Conservation (phyloP, 2,888 invertebrate genomes). For the Emesis castigata region DNA sequence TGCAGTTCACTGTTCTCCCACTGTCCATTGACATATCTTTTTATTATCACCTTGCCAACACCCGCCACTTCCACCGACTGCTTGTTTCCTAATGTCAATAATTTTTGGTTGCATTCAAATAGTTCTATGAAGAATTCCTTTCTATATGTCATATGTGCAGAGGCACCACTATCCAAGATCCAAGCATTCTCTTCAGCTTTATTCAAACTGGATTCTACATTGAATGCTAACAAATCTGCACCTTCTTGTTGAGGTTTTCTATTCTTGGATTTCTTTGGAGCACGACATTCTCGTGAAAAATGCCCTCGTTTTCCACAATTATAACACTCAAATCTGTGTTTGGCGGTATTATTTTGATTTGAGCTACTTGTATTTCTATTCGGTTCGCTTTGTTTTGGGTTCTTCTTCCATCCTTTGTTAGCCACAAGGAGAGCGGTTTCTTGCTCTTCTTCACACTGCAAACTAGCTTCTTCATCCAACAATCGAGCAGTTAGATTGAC, state of each 20-base stretch:
- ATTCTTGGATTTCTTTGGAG: slow-evolving; percentile 41
- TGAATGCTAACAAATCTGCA: slow-evolving; percentile 62
- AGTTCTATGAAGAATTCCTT: too few relatives aligned
- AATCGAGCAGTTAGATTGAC: slow-evolving; percentile 62
- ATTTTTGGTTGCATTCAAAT: slow-evolving; percentile 42
- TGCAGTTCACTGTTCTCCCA: slow-evolving; percentile 56
- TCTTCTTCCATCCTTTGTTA: slow-evolving; percentile 22
- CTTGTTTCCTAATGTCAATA: slow-evolving; percentile 64
- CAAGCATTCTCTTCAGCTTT: slow-evolving; percentile 16
- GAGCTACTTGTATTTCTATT: not conserved
- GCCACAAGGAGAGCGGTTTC: slow-evolving; percentile 57
- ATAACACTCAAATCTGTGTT: slow-evolving; percentile 67
- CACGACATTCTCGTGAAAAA: slow-evolving; percentile 65
- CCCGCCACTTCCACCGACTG: slow-evolving; percentile 61
- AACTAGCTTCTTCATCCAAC: slow-evolving; percentile 56
- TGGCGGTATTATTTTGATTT: not conserved
- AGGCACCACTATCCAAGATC: too few relatives aligned
- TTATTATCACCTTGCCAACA: slow-evolving; percentile 60
- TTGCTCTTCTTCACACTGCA: slow-evolving; percentile 37
- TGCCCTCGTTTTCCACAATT: slow-evolving; percentile 66
- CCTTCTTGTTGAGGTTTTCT: slow-evolving; percentile 30
- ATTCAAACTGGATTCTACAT: slow-evolving; percentile 16
- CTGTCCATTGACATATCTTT: slow-evolving; percentile 62
- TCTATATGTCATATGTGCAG: too few relatives aligned
- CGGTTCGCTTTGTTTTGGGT: slow-evolving; percentile 6